Conservation (phyloP, 1,140 invertebrate genomes). For the Tribolium castaneum region DNA sequence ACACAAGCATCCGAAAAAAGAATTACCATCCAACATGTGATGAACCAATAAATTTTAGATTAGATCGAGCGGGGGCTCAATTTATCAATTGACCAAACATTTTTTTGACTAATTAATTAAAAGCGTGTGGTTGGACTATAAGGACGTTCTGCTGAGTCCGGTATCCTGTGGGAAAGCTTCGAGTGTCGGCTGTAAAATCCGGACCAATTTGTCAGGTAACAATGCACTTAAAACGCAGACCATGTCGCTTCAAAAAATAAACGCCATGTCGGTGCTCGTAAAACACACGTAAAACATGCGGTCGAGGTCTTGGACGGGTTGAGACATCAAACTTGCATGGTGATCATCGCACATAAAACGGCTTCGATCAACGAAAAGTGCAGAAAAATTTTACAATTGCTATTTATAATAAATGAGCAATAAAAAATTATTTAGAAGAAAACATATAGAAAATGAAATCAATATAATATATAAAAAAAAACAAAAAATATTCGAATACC, state of each 20-base stretch:
- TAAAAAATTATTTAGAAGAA: too few relatives aligned
- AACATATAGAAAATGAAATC: too few relatives aligned
- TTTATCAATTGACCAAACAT: conserved; percentile 12
- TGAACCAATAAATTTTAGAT: conserved; percentile 26
- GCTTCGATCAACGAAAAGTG: too few relatives aligned
- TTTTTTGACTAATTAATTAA: background rate
- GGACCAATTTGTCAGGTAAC: conserved; percentile 31
- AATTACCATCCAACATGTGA: conserved; percentile 28
- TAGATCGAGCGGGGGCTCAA: background rate
- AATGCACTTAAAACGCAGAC: conserved; percentile 15
- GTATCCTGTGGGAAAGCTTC: background rate
- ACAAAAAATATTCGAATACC: too few relatives aligned
- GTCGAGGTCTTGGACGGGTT: conserved; percentile 3
- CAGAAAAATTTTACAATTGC: too few relatives aligned
- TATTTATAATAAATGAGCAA: too few relatives aligned
- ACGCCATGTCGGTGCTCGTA: conserved; percentile 17
- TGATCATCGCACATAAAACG: background rate
- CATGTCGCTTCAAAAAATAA: conserved; percentile 26
- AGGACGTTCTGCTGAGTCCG: background rate
- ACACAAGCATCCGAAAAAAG: background rate
- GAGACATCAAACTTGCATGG: conserved; percentile 17
- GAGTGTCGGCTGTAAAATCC: conserved; percentile 16
- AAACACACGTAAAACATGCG: conserved; percentile 22
- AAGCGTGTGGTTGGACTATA: conserved; percentile 1
- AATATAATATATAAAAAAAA: too few relatives aligned